Evolutionary conservation across 1,140 invertebrate genomes (phyloP).

Genomic region (Episyrphus balteatus): DNA sequence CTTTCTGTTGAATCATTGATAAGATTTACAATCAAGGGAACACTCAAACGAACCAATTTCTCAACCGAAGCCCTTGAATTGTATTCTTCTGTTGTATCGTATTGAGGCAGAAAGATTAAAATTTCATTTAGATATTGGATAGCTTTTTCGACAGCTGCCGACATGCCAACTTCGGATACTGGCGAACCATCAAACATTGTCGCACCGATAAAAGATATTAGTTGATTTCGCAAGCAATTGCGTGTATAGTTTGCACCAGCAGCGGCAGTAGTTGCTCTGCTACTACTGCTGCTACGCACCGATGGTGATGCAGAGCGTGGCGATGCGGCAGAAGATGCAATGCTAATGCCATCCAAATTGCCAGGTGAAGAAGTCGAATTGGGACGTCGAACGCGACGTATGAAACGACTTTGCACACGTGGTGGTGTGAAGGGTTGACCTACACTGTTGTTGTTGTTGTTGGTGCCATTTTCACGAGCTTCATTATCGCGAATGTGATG

Average conservation of each 20-base stretch:
- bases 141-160: constrained; percentile 17
- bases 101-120: constrained; percentile 25
- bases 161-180: constrained; percentile 24
- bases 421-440: not conserved
- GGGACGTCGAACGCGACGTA: no score
- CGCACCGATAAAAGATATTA: constrained; percentile 13
- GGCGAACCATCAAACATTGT: constrained; percentile 18
- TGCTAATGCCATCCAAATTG: no score
- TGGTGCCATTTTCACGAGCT: constrained; percentile 1
- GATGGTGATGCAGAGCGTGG: no score
- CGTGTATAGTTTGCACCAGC: constrained; percentile 11
- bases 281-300: not conserved
- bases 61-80: constrained; percentile 27
- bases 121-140: constrained; percentile 21
- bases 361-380: no score
- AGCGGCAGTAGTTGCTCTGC: not conserved
- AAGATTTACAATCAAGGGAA: constrained; percentile 26
- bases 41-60: constrained; percentile 21
- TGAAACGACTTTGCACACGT: no score
- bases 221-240: constrained; percentile 11
- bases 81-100: constrained; percentile 25
- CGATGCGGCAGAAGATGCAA: no score
- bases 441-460: constrained; percentile 7
- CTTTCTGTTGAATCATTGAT: constrained; percentile 34
- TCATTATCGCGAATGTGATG: constrained; percentile 33